A percentile compares a stretch with the other conserved stretches of the same genome.
Conservation (phyloP, 2,797 vertebrate species). For the Pelochelys cantorii region DNA sequence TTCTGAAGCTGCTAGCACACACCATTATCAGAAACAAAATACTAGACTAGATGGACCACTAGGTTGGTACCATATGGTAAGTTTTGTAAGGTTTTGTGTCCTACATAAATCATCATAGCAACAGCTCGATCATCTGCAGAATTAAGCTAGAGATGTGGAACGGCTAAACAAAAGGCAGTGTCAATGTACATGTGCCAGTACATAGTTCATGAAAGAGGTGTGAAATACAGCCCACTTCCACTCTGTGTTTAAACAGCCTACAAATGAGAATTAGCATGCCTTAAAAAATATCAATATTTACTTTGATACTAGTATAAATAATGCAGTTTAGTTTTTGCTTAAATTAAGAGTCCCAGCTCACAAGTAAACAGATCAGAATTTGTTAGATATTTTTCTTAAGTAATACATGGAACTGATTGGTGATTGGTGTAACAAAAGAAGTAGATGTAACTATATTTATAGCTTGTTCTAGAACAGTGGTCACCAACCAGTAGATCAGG, state of each 20-base stretch:
- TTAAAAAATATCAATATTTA: neutral
- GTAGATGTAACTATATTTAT: neutral
- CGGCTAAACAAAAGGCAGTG: neutral
- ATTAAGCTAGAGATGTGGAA: neutral
- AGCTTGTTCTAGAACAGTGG: neutral
- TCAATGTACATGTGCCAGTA: neutral
- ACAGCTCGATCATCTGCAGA: neutral
- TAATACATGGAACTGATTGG: neutral
- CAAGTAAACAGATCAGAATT: neutral
- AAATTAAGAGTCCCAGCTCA: neutral
- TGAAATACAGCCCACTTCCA: neutral
- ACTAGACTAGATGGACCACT: neutral
- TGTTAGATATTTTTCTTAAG: neutral
- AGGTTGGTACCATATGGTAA: neutral
- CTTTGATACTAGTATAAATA: neutral
- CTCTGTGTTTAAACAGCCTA: neutral
- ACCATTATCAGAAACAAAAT: neutral
- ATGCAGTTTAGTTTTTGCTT: neutral
- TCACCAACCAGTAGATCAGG: too few species aligned
- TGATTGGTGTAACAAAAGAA: neutral
- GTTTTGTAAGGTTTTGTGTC: neutral
- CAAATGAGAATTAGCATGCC: neutral
- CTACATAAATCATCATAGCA: accelerated
- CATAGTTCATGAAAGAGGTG: neutral
- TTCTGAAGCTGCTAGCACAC: neutral